Conservation (phyloP, 1,140 invertebrate species). For the Brachionus rubens region DNA sequence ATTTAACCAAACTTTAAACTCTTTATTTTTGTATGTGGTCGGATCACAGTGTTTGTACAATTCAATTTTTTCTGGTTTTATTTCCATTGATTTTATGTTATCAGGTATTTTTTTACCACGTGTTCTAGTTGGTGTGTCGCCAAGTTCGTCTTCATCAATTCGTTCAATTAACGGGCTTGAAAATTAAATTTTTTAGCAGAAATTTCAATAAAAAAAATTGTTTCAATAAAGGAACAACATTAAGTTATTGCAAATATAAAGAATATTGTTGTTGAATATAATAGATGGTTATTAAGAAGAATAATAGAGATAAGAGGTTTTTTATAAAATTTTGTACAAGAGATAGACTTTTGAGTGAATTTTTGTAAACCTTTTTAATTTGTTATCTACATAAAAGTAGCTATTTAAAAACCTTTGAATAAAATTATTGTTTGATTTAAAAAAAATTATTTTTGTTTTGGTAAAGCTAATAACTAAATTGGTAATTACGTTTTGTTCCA, state of each 20-base stretch:
- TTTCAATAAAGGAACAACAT: background rate
- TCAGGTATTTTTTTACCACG: background rate
- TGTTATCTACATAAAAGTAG: conserved; percentile 34
- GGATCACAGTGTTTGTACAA: conserved; percentile 44
- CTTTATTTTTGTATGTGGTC: conserved; percentile 20
- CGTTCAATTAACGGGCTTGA: conserved; percentile 27
- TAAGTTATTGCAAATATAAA: too few relatives aligned
- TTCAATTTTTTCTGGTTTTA: conserved; percentile 45
- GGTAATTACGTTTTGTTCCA: conserved; percentile 58
- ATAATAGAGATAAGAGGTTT: too few relatives aligned
- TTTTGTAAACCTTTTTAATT: conserved; percentile 36
- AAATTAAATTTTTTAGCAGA: background rate
- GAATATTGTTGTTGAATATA: too few relatives aligned
- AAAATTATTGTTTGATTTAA: background rate
- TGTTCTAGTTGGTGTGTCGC: background rate
- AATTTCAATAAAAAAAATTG: conserved; percentile 1
- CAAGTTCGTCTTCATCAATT: background rate
- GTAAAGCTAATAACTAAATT: too few relatives aligned
- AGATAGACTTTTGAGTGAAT: too few relatives aligned
- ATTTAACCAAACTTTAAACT: conserved; percentile 52
- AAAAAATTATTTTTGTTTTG: too few relatives aligned
- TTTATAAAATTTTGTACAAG: too few relatives aligned
- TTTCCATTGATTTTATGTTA: conserved; percentile 9
- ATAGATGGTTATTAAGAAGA: too few relatives aligned
- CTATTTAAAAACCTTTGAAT: conserved; percentile 40